Base-by-base conservation (phyloP, 2,113 vertebrate species). In the Archocentrus centrarchus region DNA sequence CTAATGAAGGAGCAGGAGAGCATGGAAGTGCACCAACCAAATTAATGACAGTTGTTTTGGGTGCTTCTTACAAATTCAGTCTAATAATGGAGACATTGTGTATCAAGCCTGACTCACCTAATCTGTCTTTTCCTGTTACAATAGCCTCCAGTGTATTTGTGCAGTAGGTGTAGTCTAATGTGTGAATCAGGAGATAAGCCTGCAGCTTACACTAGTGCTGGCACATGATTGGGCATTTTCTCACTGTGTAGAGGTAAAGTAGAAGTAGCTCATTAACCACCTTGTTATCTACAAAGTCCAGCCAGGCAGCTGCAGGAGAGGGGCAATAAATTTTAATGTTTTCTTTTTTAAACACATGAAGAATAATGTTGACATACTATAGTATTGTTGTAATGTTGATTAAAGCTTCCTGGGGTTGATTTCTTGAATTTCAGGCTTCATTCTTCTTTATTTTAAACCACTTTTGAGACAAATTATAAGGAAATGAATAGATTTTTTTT, bases 121-220 rank as follows among this genome's bases (percentile, higher is more conserved):
- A 83, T 87, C 81, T 24, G 37, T 75, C 47, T 82, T 76, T 77
- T 58, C 24, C 73, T 81, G 30, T 18, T 60, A 70, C 18, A 83
- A 18, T 77, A 66, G 55, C 75, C 8, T 22, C 15, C 70, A 55
- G 60, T 70, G 82, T 89, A 5, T 91, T 87, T 86, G 89, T 79
- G 76, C 85, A 83, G 59, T 57, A 66, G 80, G 83, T 87, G 85
- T 32, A 68, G 81, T 58, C 73, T 70, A 77, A 88, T 15, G 17
- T 85, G 89, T 87, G 89, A 90, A 87, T 91, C 41, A 6, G 68
- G 18, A 93, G 92, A 93, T 89, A 90, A 93, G 82, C 83, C 41
- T 30, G 79, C 77, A 86, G 90, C 75, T 89, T 61, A 60, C 76
- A 18, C 58, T 35, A 14, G 18, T 13, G 44, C 15, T 84, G 80